Base-by-base conservation (phyloP, 2,888 invertebrate genomes). In the Rhingia campestris region DNA sequence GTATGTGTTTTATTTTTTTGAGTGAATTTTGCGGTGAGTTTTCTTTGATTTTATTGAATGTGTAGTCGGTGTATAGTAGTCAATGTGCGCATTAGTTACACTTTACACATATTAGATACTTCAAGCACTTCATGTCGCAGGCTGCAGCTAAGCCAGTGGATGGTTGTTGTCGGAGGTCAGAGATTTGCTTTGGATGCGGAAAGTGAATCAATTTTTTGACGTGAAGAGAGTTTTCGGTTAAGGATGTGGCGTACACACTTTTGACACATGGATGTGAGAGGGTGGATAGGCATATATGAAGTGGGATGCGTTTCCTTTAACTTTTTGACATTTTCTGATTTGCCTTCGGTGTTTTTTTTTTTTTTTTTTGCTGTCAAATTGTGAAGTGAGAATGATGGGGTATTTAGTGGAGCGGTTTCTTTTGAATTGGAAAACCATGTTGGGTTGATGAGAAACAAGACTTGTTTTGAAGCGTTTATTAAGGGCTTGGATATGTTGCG, bases 91-190 rank as follows among this genome's bases (percentile, higher is more conserved):
- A 63, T 80, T 79, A 69, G 77, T 79, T 82, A 74, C 69, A 79
- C 22, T 22, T 22, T 22, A 22, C 61, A 43, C 45, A 41, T 14
- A n/a, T 39, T 12, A 14, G 53, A 43, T 56, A 43, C 64, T 43
- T 80, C 47, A 63, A 63, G 64, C 33, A 54, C 56, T 77, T 70
- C 9, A 37, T 5, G 5, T 32, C 7, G 41, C 37, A 33, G 12
- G 39, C 5, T 3, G 10, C 56, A 10, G n/a, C 64, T 22, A 22
- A 22, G 22, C 22, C 22, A 22, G 22, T 22, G 22, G 22, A 22
- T 22, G 22, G 45, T 6, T 72, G 45, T 75, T 80, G 80, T 80
- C 82, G 74, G 64, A 84, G 84, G 84, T 84, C 84, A 80, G 80
- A 33, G 56, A 33, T 53, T 61, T 53, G 49, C 47, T 49, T 37